Conservation (phyloP, 1,140 invertebrate species). For the fruit fly (Drosophila melanogaster) region DNA sequence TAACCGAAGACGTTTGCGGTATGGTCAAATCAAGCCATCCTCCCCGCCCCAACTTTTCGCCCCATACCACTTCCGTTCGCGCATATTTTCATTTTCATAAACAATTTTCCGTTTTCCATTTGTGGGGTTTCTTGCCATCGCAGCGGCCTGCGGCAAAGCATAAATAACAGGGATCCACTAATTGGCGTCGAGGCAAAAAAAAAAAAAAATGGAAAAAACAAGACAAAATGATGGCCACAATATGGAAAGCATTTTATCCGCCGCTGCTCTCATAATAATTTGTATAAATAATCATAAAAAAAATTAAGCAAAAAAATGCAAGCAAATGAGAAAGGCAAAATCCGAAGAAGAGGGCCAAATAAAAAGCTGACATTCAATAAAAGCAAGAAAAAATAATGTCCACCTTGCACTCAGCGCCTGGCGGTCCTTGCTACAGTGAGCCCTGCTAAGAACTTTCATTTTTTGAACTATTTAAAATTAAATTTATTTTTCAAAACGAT, state of each 20-base stretch:
- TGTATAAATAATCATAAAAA: constrained; percentile 64
- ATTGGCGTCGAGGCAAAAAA: constrained; percentile 46
- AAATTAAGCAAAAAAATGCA: constrained; percentile 47
- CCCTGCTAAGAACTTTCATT: no score
- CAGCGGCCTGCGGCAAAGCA: constrained; percentile 43
- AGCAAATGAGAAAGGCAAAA: constrained; percentile 24
- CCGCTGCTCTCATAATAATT: constrained; percentile 46
- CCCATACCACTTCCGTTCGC: constrained; percentile 13
- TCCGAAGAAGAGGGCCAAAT: constrained; percentile 22
- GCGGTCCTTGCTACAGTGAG: background rate
- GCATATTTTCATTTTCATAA: constrained; percentile 47
- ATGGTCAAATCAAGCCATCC: constrained; percentile 24
- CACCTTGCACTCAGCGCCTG: constrained; percentile 33
- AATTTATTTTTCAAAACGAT: no score
- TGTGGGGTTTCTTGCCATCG: constrained; percentile 49
- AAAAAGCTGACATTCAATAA: constrained; percentile 60
- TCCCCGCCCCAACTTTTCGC: constrained; percentile 4
- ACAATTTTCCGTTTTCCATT: constrained; percentile 54
- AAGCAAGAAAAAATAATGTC: constrained; percentile 24
- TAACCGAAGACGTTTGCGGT: constrained; percentile 59
- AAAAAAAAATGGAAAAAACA: constrained; percentile 16
- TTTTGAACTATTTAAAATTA: no score
- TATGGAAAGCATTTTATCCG: constrained; percentile 54
- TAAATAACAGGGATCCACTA: constrained; percentile 60
- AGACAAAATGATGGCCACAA: constrained; percentile 51